These are phyloP conservation scores for Polymixis flavicincta DNA, from an alignment of 2,888 invertebrate species.

Conservation along the genomic window DNA sequence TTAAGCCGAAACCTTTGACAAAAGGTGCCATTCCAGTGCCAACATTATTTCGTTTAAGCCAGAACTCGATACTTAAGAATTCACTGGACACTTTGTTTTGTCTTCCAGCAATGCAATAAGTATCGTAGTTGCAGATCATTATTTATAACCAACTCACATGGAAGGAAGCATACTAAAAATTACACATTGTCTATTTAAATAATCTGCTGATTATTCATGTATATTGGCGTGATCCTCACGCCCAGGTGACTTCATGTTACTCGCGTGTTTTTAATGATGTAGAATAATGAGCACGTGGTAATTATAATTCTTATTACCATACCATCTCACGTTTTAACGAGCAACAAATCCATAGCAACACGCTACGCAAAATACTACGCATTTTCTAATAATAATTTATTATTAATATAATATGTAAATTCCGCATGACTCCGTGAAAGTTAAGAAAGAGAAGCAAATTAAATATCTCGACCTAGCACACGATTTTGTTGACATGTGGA, in stretches of 20 bases:
- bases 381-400: conserved; percentile 19
- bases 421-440: no score
- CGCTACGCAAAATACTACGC: conserved; percentile 12
- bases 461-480: no score
- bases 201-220: conserved; percentile 24
- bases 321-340: conserved; percentile 34
- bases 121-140: background rate
- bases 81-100: background rate
- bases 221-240: conserved; percentile 22
- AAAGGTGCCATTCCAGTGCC: background rate
- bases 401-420: no score
- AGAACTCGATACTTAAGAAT: background rate
- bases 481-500: no score
- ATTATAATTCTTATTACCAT: conserved; percentile 48
- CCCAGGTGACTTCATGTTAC: conserved; percentile 43
- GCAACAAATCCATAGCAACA: conserved; percentile 34
- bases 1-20: background rate
- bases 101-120: no score
- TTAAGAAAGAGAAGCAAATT: no score
- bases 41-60: background rate
- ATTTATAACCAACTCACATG: background rate
- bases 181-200: background rate
- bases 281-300: conserved; percentile 58
- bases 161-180: background rate
- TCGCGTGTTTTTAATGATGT: conserved; percentile 50